Base-by-base conservation (phyloP, 2,888 invertebrate species). In the Melipona beecheii region DNA sequence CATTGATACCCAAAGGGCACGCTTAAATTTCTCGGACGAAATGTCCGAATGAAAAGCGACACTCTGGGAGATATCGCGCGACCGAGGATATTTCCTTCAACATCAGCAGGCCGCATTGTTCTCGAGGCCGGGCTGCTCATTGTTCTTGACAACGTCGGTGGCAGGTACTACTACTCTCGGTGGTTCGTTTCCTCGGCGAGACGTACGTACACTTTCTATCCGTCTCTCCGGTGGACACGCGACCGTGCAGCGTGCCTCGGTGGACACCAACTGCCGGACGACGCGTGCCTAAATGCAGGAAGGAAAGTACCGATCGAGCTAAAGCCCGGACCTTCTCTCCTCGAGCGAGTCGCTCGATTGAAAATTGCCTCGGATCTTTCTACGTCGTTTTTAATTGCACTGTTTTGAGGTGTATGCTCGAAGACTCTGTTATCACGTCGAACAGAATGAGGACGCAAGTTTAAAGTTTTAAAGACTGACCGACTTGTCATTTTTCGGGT, bases 211-310 rank as follows among this genome's bases (percentile, higher is more conserved):
- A 93, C 93, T 93, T 93, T 93, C 93, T 92, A 93, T 89, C 89
- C 86, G 90, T 92, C 91, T 78, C 9, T 43, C 36, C 74, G 82
- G 66, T 78, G 87, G 91, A 91, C 92, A 92, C 91, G 91, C 92
- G 90, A 92, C 89, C 86, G 68, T 82, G 86, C 84, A 78, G 75
- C 78, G 74, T 79, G 80, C 81, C 78, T 2, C 24, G 74, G 83
- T 85, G 81, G 79, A 85, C 87, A 43, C 87, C 86, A 78, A 84
- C 78, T 84, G 84, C 79, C 78, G 86, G 81, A 84, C 89, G 84
- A 85, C 89, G 87, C 90, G 91, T 91, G 91, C 91, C 90, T 90
- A 92, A 92, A 90, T 90, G 86, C 89, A 91, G 92, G 91, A 91
- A 92, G 91, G 92, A 93, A 92, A 92, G 90, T 89, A 85, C 71